Evolutionary conservation across 2,113 vertebrate genomes (phyloP).

Genomic region (Camarhynchus parvulus): DNA sequence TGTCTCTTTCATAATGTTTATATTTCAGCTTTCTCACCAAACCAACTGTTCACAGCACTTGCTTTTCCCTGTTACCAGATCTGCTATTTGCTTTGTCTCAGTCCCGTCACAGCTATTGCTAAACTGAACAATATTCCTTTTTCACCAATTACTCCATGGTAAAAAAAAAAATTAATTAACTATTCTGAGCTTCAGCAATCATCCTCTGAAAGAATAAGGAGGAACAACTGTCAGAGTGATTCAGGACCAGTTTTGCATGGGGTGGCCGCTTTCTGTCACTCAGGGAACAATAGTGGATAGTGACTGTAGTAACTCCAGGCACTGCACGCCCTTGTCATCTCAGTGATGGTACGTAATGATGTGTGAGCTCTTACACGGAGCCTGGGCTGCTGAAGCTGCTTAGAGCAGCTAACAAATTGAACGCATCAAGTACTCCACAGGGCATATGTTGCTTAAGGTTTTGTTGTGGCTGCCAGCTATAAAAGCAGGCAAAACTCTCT

Average conservation of each 20-base stretch:
- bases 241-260: not conserved
- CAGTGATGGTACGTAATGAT: not conserved
- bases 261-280: not conserved
- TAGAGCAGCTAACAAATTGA: not conserved
- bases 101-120: not conserved
- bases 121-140: not conserved
- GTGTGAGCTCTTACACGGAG: not conserved
- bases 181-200: not conserved
- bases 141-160: not conserved
- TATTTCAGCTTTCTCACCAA: conserved; percentile 53
- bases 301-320: not conserved
- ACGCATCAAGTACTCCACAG: not conserved
- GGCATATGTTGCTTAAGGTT: not conserved
- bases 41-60: conserved; percentile 41
- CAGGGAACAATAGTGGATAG: not conserved
- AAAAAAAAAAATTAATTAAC: not conserved
- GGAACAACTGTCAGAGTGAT: not conserved
- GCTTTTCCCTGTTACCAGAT: not conserved
- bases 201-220: not conserved
- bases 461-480: not conserved
- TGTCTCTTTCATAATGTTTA: conserved; percentile 53
- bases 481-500: not conserved
- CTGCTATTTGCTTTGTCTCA: not conserved
- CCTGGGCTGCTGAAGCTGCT: not conserved
- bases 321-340: not conserved